phyloP scores from a whole-genome alignment of 2,888 invertebrate genomes.

The Oscheius myriophilus region DNA sequence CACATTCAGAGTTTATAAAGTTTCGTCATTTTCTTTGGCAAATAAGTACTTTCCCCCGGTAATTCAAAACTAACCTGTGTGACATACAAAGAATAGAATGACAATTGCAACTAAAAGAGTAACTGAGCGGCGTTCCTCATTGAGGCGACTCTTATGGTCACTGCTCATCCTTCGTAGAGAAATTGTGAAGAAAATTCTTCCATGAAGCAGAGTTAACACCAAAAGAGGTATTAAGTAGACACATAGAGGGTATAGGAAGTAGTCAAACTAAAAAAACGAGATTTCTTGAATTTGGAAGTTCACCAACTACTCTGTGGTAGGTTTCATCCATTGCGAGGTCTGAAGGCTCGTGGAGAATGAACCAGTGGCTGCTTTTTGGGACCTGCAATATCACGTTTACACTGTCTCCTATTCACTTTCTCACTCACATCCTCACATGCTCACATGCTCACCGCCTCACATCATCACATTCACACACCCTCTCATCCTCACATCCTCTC shows the following conservation, averaged over 20 bases:
- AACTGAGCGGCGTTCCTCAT: slow-evolving; percentile 56
- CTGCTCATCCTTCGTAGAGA: slow-evolving; percentile 41
- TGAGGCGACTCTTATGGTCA: slow-evolving; percentile 49
- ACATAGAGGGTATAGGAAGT: slow-evolving; percentile 62
- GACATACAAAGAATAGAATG: slow-evolving; percentile 67
- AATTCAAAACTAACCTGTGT: slow-evolving; percentile 55
- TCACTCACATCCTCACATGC: no score
- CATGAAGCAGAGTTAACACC: slow-evolving; percentile 64
- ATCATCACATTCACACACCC: no score
- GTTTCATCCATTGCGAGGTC: slow-evolving; percentile 47
- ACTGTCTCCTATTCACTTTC: no score
- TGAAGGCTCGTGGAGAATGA: slow-evolving; percentile 56
- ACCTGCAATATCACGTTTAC: not conserved
- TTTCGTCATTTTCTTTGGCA: no score
- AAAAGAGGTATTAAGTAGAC: slow-evolving; percentile 67
- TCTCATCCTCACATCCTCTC: no score
- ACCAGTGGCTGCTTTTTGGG: slow-evolving; percentile 5
- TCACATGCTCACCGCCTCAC: no score
- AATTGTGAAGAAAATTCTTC: slow-evolving; percentile 58
- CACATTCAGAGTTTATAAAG: no score
- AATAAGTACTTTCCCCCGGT: no score
- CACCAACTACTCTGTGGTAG: slow-evolving; percentile 49
- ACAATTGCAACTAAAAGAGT: slow-evolving; percentile 68
- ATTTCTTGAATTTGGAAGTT: not conserved
- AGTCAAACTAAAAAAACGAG: slow-evolving; percentile 57